Base-by-base conservation (phyloP, 1,140 invertebrate genomes). In the Pseudomyrmex sp. region DNA sequence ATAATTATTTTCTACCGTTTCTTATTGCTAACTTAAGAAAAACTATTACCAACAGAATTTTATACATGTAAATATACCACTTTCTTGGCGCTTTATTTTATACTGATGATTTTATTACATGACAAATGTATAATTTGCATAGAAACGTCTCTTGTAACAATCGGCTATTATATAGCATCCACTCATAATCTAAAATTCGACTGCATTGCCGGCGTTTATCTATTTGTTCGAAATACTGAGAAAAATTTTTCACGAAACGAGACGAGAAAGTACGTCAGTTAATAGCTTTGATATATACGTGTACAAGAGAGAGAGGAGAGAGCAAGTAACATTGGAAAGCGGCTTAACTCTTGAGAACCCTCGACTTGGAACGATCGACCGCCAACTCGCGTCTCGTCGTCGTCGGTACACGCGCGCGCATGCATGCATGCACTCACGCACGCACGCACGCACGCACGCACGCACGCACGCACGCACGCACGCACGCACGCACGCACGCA, bases 251-350 rank as follows among this genome's bases (percentile, higher is more conserved):
- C 85, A 72, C 80, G 56, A 86, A 52, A 59, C 54, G 4, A 50
- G 65, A 69, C 20, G 35, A 26, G 35, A 59, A 35, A 7, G 63
- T 50, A 75, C 80, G 85, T 56, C 73, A 56, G 82, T 87, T 87
- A 87, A 87, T 87, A 87, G 73, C 62, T 44, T 77, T 72, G 72
- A 18, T 73, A 72, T 83, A 82, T 68, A 70, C 59, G 56, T 63
- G 63, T 69, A 85, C 65, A 61, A 73, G 23, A 23, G 23, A 18
- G 18, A 18, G 18, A 18, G 0, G 18, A 18, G 23, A 23, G 23
- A 23, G 82, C 86, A 63, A 77, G 80, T 80, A 87, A 87, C 86
- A 87, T 87, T 84, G 86, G 85, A 87, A 87, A 87, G 86, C 86
- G 80, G 86, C 86, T 88, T 88, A 88, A 88, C 74, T 85, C 86